These are phyloP conservation scores for Amphimallon solstitiale DNA, from an alignment of 2,888 invertebrate genomes.

Conservation along the genomic window DNA sequence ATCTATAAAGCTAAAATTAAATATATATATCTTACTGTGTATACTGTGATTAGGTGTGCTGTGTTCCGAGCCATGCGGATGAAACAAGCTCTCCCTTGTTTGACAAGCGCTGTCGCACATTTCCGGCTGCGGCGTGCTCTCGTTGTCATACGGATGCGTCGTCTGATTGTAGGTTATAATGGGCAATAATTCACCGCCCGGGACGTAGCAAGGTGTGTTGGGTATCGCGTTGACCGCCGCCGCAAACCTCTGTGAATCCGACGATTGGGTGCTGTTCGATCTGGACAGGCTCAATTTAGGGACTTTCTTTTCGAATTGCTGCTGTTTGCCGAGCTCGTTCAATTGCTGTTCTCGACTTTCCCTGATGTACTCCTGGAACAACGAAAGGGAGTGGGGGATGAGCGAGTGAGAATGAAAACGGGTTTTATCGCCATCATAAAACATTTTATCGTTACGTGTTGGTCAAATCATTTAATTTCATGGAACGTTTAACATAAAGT, in stretches of 20 bases:
- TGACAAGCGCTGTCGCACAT: conserved; percentile 84
- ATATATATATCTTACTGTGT: conserved; percentile 11
- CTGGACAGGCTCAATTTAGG: conserved; percentile 50
- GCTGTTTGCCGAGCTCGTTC: conserved; percentile 70
- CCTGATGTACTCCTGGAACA: conserved; percentile 75
- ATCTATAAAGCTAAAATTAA: too few species aligned
- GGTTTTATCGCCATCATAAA: background rate
- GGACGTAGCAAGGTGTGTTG: conserved; percentile 63
- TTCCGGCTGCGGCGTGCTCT: conserved; percentile 61
- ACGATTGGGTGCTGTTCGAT: conserved; percentile 55
- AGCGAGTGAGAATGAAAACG: background rate
- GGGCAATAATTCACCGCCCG: conserved; percentile 62
- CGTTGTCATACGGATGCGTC: conserved; percentile 45
- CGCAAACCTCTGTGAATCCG: conserved; percentile 54
- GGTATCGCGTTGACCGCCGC: conserved; percentile 49
- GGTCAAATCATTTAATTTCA: background rate
- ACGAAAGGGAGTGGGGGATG: background rate
- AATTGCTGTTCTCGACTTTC: conserved; percentile 84
- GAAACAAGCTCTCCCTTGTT: conserved; percentile 82
- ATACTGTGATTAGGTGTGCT: conserved; percentile 60
- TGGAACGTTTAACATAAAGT: too few species aligned
- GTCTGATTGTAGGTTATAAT: conserved; percentile 57
- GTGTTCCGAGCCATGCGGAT: conserved; percentile 58
- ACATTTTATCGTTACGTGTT: background rate
- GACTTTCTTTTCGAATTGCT: conserved; percentile 50